A percentile compares a stretch with the other conserved stretches of the same genome.
Conservation (phyloP, 1,140 invertebrate species). For the Thalassaphorura encarpata region DNA sequence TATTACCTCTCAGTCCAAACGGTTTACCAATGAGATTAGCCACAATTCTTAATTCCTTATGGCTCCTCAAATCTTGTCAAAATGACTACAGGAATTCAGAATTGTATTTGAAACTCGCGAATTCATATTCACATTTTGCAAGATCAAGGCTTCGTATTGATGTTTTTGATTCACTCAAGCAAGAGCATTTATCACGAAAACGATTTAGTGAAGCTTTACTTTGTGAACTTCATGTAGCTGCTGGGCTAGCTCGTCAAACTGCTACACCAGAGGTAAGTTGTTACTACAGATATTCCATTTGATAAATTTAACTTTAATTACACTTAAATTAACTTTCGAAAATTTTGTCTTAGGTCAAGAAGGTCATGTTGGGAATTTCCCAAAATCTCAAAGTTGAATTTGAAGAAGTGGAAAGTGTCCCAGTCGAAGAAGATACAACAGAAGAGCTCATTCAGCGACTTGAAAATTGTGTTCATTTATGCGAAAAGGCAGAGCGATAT, state of each 20-base stretch:
- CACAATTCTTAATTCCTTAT: slow-evolving; percentile 29
- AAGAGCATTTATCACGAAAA: slow-evolving; percentile 23
- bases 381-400: slow-evolving; percentile 28
- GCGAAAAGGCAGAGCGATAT: slow-evolving; percentile 28
- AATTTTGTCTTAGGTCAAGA: slow-evolving; percentile 17
- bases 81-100: slow-evolving; percentile 29
- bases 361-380: slow-evolving; percentile 32
- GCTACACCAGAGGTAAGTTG: slow-evolving; percentile 24
- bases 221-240: slow-evolving; percentile 31
- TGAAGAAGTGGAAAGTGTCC: slow-evolving; percentile 18
- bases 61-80: slow-evolving; percentile 25
- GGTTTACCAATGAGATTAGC: slow-evolving; percentile 16
- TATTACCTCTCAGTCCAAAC: slow-evolving; percentile 1
- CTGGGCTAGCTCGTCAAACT: slow-evolving; percentile 25
- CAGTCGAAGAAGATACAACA: slow-evolving; percentile 27
- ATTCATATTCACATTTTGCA: slow-evolving; percentile 30
- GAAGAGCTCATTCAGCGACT: slow-evolving; percentile 30
- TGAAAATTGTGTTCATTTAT: slow-evolving; percentile 28
- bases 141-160: slow-evolving; percentile 25
- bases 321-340: not conserved
- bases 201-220: slow-evolving; percentile 31
- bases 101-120: slow-evolving; percentile 30
- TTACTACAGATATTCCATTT: not conserved
- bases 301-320: not conserved
- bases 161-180: slow-evolving; percentile 23